Evolutionary conservation across 2,888 invertebrate species (phyloP).

Genomic region (Crossocerus cetratus): DNA sequence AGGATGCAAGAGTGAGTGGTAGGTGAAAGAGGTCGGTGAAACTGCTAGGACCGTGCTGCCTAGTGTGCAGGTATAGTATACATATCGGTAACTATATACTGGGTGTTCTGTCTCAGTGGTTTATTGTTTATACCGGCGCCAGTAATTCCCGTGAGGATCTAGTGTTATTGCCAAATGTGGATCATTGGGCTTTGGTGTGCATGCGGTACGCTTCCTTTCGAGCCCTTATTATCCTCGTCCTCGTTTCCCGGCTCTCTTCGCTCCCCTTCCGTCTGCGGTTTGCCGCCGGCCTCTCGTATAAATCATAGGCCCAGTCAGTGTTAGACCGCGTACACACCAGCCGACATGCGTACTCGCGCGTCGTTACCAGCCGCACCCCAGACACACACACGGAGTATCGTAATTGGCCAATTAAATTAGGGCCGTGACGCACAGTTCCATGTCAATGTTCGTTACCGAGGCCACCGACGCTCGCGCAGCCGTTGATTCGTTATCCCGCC

Average conservation of each 20-base stretch:
- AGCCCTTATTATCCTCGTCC: conserved; percentile 14
- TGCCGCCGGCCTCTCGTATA: conserved; percentile 33
- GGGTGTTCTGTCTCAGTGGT: conserved; percentile 24
- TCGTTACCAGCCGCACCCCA: conserved; percentile 40
- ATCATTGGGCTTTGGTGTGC: conserved; percentile 54
- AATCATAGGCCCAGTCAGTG: conserved; percentile 40
- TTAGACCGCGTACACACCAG: conserved; percentile 43
- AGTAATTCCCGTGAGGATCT: conserved; percentile 34
- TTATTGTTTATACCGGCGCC: conserved; percentile 32
- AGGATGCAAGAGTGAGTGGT: background rate
- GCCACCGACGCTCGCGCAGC: background rate
- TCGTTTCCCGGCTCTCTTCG: conserved; percentile 4
- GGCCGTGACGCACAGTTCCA: conserved; percentile 38
- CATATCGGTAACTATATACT: no score
- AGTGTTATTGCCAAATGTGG: conserved; percentile 55
- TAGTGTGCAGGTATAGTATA: no score
- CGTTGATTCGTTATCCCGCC: conserved; percentile 13
- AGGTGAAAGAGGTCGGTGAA: background rate
- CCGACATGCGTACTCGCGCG: conserved; percentile 15
- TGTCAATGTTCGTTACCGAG: conserved; percentile 37
- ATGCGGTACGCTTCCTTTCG: conserved; percentile 38
- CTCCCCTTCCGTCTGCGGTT: background rate
- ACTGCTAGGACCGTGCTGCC: no score
- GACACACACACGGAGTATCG: conserved; percentile 35
- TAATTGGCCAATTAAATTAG: conserved; percentile 58